Conservation (phyloP, 2,888 invertebrate genomes). For the Panopea generosa region DNA sequence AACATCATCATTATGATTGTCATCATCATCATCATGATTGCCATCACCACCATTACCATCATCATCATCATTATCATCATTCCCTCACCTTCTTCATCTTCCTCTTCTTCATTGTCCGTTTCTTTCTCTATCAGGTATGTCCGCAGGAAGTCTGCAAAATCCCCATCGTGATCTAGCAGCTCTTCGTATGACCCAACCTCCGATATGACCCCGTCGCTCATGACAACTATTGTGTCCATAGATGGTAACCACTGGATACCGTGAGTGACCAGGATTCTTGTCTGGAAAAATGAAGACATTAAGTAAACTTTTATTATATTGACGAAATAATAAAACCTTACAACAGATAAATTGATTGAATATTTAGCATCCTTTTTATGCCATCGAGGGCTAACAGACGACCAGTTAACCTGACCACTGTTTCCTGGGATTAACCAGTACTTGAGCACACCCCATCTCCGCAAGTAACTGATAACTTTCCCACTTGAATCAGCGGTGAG, state of each 20-base stretch:
- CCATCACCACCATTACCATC: constrained; percentile 28
- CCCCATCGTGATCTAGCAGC: constrained; percentile 91
- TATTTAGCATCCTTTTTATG: too few species aligned
- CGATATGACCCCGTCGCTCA: constrained; percentile 94
- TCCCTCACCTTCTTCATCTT: constrained; percentile 65
- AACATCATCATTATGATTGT: constrained; percentile 3
- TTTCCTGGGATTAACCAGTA: too few species aligned
- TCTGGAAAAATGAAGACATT: too few species aligned
- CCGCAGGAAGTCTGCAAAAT: constrained; percentile 87
- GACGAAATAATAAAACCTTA: too few species aligned
- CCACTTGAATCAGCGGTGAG: too few species aligned
- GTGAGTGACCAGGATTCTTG: constrained; percentile 97
- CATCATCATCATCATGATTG: constrained; percentile 68
- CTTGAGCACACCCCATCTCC: too few species aligned
- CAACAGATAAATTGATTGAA: too few species aligned
- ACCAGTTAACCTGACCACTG: too few species aligned
- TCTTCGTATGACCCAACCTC: constrained; percentile 96
- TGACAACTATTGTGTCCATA: constrained; percentile 95
- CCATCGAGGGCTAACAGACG: too few species aligned
- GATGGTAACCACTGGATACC: constrained; percentile 96
- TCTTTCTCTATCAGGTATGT: constrained; percentile 84
- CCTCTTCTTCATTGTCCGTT: constrained; percentile 82
- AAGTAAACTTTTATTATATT: too few species aligned
- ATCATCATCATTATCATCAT: constrained; percentile 78
- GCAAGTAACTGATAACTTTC: too few species aligned